These are phyloP conservation scores for Corythaixoides concolor DNA, from an alignment of 2,113 vertebrate genomes.

Conservation along the genomic window DNA sequence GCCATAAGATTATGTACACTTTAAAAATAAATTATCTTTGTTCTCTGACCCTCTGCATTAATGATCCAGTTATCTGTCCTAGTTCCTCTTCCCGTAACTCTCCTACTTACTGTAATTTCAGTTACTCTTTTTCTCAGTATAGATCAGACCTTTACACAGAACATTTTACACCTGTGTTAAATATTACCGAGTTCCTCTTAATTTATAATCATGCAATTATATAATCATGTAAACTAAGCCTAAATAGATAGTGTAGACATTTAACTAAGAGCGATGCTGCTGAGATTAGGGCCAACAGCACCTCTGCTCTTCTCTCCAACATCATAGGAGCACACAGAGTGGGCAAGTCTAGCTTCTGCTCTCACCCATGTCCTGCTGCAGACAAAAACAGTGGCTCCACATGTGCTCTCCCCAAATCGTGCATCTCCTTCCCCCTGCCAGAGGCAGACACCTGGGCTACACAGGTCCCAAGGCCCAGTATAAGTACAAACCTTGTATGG, in stretches of 20 bases:
- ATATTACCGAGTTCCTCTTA: not conserved
- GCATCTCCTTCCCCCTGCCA: not conserved
- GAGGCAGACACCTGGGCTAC: not conserved
- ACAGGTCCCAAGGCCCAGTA: not conserved
- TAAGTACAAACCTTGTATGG: not conserved
- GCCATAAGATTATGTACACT: not conserved
- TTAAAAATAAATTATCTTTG: not conserved
- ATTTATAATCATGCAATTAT: not conserved
- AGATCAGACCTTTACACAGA: not conserved
- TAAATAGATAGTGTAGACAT: not conserved
- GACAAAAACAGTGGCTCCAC: rapidly evolving
- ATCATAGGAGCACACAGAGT: rapidly evolving
- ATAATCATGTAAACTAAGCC: not conserved
- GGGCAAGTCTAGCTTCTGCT: not conserved
- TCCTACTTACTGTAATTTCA: not conserved
- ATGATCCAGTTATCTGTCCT: not conserved
- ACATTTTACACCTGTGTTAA: not conserved
- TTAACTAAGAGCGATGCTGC: not conserved
- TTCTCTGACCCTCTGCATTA: not conserved
- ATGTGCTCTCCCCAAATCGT: not conserved
- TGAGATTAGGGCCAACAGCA: not conserved
- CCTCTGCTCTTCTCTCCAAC: not conserved
- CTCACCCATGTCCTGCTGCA: not conserved
- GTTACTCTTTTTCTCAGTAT: not conserved
- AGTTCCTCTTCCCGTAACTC: not conserved